Evolutionary conservation across 2,797 vertebrate species (phyloP).

Genomic region (Spea hammondii): DNA sequence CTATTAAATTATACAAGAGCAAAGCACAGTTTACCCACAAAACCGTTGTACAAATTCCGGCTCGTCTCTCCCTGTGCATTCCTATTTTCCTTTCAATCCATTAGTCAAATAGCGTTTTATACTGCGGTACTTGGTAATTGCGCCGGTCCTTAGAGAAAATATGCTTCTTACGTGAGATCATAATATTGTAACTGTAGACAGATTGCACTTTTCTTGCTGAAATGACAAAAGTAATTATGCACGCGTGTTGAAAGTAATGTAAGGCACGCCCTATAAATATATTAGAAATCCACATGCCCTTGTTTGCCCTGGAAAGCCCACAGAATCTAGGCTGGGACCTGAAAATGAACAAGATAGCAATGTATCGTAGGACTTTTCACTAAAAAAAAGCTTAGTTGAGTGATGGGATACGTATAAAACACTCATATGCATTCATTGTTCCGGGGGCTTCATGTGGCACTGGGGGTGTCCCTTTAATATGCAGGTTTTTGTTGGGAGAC

Average conservation of each 20-base stretch:
- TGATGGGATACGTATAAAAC: too few relatives aligned
- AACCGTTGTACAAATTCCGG: constrained; percentile 8
- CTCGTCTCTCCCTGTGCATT: constrained; percentile 5
- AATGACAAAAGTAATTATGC: not conserved
- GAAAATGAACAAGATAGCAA: too few relatives aligned
- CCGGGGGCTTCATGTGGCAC: too few relatives aligned
- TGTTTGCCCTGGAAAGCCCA: too few relatives aligned
- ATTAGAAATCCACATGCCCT: too few relatives aligned
- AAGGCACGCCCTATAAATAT: too few relatives aligned
- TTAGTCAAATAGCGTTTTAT: constrained; percentile 32
- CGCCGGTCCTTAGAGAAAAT: constrained; percentile 22
- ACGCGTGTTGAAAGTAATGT: not conserved
- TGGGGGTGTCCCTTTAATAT: too few relatives aligned
- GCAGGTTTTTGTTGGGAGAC: too few relatives aligned
- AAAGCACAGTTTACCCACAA: constrained; percentile 27
- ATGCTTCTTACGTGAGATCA: not conserved
- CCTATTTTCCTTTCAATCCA: constrained; percentile 30
- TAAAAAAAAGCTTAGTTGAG: too few relatives aligned
- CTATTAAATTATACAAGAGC: constrained; percentile 35
- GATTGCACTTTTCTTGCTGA: not conserved
- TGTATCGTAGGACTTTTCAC: too few relatives aligned
- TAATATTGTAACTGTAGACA: not conserved
- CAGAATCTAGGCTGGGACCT: too few relatives aligned
- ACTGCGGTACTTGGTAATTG: constrained; percentile 15
- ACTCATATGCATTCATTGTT: too few relatives aligned